Evolutionary conservation across 2,797 vertebrate species (phyloP).

Genomic region (Eulemur albifrons): DNA sequence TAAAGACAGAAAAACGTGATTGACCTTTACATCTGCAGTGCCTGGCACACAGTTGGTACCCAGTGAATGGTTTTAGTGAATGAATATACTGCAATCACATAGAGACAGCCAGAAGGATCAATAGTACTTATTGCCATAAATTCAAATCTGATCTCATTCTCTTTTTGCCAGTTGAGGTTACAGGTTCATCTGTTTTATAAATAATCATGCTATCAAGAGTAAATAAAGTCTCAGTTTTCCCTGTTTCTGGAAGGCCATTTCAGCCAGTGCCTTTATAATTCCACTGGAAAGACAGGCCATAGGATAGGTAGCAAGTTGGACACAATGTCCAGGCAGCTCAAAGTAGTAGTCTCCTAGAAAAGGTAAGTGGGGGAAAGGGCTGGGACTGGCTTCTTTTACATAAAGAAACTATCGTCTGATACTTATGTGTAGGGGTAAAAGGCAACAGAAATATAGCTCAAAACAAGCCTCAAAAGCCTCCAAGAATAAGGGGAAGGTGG

Average conservation of each 20-base stretch:
- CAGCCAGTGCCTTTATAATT: background rate
- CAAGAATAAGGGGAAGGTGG: background rate
- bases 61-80: background rate
- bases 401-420: background rate
- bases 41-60: background rate
- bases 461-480: background rate
- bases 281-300: background rate
- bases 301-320: background rate
- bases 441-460: background rate
- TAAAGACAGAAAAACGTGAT: background rate
- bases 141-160: background rate
- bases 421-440: background rate
- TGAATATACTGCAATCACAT: background rate
- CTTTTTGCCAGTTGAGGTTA: background rate
- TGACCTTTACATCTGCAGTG: background rate
- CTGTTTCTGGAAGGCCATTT: slow-evolving; percentile 27
- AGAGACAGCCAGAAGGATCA: background rate
- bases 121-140: slow-evolving; percentile 14
- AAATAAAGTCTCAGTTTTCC: slow-evolving; percentile 25
- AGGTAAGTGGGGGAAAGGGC: background rate
- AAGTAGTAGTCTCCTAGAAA: background rate
- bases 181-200: background rate
- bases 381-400: background rate
- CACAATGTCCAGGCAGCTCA: background rate
- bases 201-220: background rate